These are phyloP conservation scores for Misgurnus mizolepis DNA, from an alignment of 2,113 vertebrate species.

Conservation along the genomic window DNA sequence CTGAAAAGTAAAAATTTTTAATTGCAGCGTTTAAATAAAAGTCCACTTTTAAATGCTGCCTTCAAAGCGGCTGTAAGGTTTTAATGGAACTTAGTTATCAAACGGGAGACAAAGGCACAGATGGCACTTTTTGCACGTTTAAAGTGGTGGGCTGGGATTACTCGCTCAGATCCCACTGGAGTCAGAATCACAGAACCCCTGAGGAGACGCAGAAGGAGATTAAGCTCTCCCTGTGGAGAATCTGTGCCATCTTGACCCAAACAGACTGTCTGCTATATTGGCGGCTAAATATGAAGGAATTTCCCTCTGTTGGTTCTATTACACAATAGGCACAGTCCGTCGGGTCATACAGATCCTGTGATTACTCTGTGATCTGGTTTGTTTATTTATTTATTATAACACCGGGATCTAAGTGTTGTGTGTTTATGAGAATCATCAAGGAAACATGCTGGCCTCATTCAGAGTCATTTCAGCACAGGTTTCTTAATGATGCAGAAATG, in stretches of 20 bases:
- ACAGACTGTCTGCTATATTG: conserved; percentile 23
- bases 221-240: conserved; percentile 36
- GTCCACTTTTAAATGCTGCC: not conserved
- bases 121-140: conserved; percentile 26
- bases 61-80: conserved; percentile 12
- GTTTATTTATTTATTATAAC: not conserved
- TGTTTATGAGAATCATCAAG: not conserved
- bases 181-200: conserved; percentile 24
- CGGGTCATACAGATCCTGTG: not conserved
- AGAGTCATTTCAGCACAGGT: not conserved
- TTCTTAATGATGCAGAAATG: not conserved
- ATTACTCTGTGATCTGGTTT: not conserved
- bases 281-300: not conserved
- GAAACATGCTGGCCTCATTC: not conserved
- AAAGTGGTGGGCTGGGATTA: conserved; percentile 29
- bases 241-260: conserved; percentile 20
- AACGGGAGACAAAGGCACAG: conserved; percentile 25
- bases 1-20: not conserved
- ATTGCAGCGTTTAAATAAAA: conserved; percentile 4
- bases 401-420: not conserved
- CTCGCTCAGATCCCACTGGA: conserved; percentile 28
- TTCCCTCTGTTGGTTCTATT: not conserved
- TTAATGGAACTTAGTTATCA: conserved; percentile 23
- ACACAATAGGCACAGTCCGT: not conserved
- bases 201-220: conserved; percentile 19